These are phyloP conservation scores for Artemia sinica DNA, from an alignment of 2,888 invertebrate genomes.

Conservation along the genomic window DNA sequence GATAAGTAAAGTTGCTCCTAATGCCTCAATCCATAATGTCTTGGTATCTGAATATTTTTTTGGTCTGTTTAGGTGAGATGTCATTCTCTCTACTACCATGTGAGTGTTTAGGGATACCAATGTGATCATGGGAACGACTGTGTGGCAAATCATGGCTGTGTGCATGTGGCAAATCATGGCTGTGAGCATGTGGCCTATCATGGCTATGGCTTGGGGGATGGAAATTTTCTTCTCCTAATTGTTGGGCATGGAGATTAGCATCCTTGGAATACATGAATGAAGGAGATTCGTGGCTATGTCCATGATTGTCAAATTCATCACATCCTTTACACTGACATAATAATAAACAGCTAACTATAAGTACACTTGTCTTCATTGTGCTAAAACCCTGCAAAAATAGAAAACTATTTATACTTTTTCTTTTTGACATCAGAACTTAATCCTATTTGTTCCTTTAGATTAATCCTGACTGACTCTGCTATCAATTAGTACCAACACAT, in stretches of 20 bases:
- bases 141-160: slow-evolving; percentile 25
- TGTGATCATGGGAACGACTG: slow-evolving; percentile 24
- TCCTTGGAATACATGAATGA: slow-evolving; percentile 64
- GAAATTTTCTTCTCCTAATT: slow-evolving; percentile 14
- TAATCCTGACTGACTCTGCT: no score
- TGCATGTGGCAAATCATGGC: slow-evolving; percentile 28
- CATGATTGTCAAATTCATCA: slow-evolving; percentile 27
- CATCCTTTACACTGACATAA: slow-evolving; percentile 27
- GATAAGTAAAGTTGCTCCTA: slow-evolving; percentile 77
- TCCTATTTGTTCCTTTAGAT: no score
- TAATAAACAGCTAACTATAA: no score
- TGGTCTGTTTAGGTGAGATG: neutral
- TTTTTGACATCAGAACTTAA: no score
- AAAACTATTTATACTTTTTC: no score
- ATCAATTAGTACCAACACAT: no score
- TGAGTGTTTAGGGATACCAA: slow-evolving; percentile 22
- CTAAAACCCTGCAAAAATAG: no score
- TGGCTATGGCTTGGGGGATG: slow-evolving; percentile 24
- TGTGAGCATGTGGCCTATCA: slow-evolving; percentile 20
- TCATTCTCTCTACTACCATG: neutral
- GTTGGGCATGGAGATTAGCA: slow-evolving; percentile 38
- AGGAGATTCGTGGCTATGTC: slow-evolving; percentile 41
- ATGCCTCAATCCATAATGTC: slow-evolving; percentile 55
- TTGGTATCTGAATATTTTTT: slow-evolving; percentile 23
- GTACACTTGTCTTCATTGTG: no score